Evolutionary conservation across 2,888 invertebrate species (phyloP).

Genomic region (Drosophila conformis): DNA sequence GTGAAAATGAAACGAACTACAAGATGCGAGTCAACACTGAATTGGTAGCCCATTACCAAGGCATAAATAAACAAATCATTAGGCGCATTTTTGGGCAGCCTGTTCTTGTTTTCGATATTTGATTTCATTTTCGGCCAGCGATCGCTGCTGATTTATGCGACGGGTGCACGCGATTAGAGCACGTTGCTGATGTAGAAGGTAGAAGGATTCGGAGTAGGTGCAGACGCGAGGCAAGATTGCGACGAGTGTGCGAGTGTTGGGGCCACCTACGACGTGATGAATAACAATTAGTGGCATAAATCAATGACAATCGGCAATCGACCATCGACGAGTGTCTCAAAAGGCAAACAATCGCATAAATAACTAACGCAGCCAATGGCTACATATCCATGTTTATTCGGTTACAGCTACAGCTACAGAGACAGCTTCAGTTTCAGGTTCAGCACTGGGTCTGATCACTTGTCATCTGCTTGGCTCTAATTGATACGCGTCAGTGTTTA

Average conservation of each 20-base stretch:
- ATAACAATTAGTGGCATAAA: conserved; percentile 75
- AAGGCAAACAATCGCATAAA: conserved; percentile 70
- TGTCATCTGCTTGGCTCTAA: conserved; percentile 67
- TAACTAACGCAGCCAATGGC: conserved; percentile 44
- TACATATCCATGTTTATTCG: conserved; percentile 27
- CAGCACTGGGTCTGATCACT: conserved; percentile 34
- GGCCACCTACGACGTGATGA: conserved; percentile 74
- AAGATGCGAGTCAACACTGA: conserved; percentile 24
- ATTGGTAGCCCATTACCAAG: conserved; percentile 60
- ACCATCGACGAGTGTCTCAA: conserved; percentile 43
- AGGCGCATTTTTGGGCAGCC: conserved; percentile 40
- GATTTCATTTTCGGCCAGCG: conserved; percentile 26
- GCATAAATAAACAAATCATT: conserved; percentile 75
- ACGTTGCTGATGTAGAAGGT: conserved; percentile 20
- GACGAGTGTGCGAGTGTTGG: conserved; percentile 4
- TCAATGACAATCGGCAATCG: conserved; percentile 66
- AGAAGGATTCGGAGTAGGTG: conserved; percentile 27
- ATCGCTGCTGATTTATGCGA: conserved; percentile 62
- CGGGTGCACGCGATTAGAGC: conserved; percentile 71
- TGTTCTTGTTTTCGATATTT: conserved; percentile 35
- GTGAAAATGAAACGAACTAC: conserved; percentile 58
- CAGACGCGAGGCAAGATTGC: conserved; percentile 10
- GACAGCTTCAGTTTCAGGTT: neutral
- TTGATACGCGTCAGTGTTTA: conserved; percentile 73
- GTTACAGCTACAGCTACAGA: neutral